These are phyloP conservation scores for Rhinogobio ventralis DNA, from an alignment of 2,797 vertebrate species.

Conservation along the genomic window DNA sequence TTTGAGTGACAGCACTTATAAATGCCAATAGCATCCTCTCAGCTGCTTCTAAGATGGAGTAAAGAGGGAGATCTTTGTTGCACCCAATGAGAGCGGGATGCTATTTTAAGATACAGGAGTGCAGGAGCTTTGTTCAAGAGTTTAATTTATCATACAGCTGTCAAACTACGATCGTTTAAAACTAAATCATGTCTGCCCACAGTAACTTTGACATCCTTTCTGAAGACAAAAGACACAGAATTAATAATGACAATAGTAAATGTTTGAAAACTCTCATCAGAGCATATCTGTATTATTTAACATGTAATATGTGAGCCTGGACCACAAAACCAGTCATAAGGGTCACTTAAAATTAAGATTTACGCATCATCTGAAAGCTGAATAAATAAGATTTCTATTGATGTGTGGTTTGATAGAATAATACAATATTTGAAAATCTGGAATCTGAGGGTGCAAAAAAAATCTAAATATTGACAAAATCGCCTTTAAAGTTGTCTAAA, in stretches of 20 bases:
- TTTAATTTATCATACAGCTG: conserved; percentile 51
- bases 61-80: conserved; percentile 14
- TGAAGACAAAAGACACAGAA: conserved; percentile 4
- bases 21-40: conserved; percentile 27
- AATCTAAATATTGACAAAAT: no score
- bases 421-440: no score
- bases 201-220: conserved; percentile 11
- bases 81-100: background rate
- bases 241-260: conserved; percentile 2
- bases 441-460: no score
- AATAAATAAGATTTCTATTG: no score
- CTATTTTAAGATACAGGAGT: conserved; percentile 46
- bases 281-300: no score
- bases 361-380: no score
- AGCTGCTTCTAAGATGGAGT: conserved; percentile 22
- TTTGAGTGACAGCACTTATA: conserved; percentile 26
- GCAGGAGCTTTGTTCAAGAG: conserved; percentile 47
- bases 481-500: no score
- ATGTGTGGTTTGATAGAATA: no score
- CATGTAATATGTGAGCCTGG: no score
- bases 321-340: no score
- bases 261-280: background rate
- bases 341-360: no score
- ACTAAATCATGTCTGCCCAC: conserved; percentile 12
- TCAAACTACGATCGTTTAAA: conserved; percentile 32